Evolutionary conservation across 2,113 vertebrate species (phyloP).

Genomic region (Butastur rufipennis): DNA sequence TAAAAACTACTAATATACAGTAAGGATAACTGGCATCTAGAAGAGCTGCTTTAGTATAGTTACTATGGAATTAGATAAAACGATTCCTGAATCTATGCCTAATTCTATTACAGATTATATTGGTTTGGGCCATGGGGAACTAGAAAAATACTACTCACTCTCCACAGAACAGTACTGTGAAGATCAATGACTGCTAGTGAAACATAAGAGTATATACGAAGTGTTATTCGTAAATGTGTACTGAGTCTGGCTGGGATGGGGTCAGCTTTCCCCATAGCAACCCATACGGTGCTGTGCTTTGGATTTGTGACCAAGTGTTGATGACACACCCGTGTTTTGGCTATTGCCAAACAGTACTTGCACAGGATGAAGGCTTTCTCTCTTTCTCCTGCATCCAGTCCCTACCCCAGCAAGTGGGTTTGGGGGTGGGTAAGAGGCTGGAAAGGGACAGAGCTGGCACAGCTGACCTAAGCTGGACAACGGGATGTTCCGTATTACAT

Average conservation of each 20-base stretch:
- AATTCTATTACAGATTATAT: not conserved
- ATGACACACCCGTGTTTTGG: no score
- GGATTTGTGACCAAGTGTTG: fast-evolving
- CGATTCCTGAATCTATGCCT: not conserved
- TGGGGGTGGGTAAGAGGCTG: no score
- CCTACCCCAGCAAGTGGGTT: fast-evolving
- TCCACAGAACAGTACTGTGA: not conserved
- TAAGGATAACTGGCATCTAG: not conserved
- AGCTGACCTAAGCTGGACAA: not conserved
- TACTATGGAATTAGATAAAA: not conserved
- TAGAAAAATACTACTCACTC: not conserved
- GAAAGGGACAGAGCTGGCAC: not conserved
- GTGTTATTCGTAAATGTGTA: not conserved
- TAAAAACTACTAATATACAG: not conserved
- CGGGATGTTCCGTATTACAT: fast-evolving
- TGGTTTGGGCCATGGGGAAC: not conserved
- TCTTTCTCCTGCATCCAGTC: not conserved
- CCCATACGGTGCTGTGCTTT: not conserved
- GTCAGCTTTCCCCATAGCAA: not conserved
- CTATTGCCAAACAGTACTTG: not conserved
- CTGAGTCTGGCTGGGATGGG: not conserved
- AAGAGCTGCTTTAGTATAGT: not conserved
- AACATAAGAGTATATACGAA: fast-evolving
- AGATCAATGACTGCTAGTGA: not conserved
- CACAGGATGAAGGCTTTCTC: not conserved